Conservation (phyloP, 1,140 invertebrate genomes). For the Lepidurus couesii region DNA sequence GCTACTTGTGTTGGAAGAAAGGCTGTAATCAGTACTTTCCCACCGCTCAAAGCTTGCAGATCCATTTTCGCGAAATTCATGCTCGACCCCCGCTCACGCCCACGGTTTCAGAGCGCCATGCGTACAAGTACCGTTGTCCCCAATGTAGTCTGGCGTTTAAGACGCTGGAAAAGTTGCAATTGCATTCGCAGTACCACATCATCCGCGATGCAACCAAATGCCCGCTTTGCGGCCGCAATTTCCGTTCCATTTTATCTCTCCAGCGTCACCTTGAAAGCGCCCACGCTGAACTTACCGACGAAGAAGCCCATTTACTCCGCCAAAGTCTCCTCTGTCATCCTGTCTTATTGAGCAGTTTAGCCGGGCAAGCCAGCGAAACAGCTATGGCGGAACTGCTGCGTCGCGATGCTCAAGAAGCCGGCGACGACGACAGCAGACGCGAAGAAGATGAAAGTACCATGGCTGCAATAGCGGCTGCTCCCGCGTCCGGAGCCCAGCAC, state of each 20-base stretch:
- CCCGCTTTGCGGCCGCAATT: slow-evolving; percentile 80
- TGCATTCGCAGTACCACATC: slow-evolving; percentile 90
- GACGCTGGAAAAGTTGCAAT: slow-evolving; percentile 84
- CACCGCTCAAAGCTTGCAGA: slow-evolving; percentile 66
- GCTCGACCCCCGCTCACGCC: slow-evolving; percentile 54
- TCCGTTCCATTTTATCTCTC: slow-evolving; percentile 79
- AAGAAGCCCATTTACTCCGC: slow-evolving; percentile 71
- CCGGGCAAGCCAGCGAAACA: slow-evolving; percentile 44
- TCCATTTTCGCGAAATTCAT: slow-evolving; percentile 77
- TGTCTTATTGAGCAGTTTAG: slow-evolving; percentile 58
- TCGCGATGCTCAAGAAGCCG: slow-evolving; percentile 36
- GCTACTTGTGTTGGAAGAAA: slow-evolving; percentile 84
- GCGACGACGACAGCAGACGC: slow-evolving; percentile 32
- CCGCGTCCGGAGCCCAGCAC: slow-evolving; percentile 53
- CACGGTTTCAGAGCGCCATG: slow-evolving; percentile 80
- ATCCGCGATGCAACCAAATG: slow-evolving; percentile 92
- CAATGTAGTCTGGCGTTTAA: slow-evolving; percentile 94
- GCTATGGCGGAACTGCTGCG: slow-evolving; percentile 40
- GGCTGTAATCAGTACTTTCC: slow-evolving; percentile 80
- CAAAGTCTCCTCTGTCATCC: slow-evolving; percentile 72
- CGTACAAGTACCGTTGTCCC: slow-evolving; percentile 92
- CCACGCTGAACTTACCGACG: slow-evolving; percentile 73
- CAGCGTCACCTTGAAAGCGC: slow-evolving; percentile 85
- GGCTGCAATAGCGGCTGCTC: slow-evolving; percentile 55
- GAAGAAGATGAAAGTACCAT: slow-evolving; percentile 38